These are phyloP conservation scores for Catamblyrhynchus diadema DNA, from an alignment of 2,797 vertebrate genomes.

Conservation along the genomic window DNA sequence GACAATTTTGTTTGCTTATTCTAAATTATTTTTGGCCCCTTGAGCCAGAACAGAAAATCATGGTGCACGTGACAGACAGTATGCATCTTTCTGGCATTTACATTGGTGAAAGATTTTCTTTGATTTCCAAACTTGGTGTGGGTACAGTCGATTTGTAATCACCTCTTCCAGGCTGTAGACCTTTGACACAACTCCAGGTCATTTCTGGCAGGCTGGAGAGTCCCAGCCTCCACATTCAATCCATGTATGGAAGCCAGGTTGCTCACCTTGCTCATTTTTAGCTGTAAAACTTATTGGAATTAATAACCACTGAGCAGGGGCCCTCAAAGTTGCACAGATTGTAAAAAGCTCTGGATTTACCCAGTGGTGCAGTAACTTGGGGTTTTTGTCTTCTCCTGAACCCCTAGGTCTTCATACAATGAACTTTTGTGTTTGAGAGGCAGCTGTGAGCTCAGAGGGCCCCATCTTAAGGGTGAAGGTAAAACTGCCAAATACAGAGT, in stretches of 20 bases:
- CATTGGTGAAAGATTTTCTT: background rate
- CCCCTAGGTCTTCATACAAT: background rate
- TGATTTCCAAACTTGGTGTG: background rate
- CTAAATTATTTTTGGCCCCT: background rate
- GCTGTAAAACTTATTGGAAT: background rate
- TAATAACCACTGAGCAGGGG: background rate
- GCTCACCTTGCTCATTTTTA: background rate
- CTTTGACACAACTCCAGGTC: background rate
- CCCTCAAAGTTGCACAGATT: fast-evolving
- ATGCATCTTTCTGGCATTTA: background rate
- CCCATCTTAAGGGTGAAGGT: background rate
- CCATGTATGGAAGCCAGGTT: fast-evolving
- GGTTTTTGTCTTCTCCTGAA: background rate
- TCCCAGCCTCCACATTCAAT: background rate
- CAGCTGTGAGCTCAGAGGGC: background rate
- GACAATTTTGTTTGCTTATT: background rate
- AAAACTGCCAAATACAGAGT: background rate
- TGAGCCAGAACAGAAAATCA: background rate
- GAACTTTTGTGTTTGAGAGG: background rate
- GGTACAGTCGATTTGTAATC: background rate
- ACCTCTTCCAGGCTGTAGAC: background rate
- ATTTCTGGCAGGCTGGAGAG: background rate
- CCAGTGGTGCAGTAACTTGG: background rate
- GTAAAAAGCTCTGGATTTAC: background rate
- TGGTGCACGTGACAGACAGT: background rate